Base-by-base conservation (phyloP, 2,888 invertebrate genomes). In the Sinodicranocentrus sp. region DNA sequence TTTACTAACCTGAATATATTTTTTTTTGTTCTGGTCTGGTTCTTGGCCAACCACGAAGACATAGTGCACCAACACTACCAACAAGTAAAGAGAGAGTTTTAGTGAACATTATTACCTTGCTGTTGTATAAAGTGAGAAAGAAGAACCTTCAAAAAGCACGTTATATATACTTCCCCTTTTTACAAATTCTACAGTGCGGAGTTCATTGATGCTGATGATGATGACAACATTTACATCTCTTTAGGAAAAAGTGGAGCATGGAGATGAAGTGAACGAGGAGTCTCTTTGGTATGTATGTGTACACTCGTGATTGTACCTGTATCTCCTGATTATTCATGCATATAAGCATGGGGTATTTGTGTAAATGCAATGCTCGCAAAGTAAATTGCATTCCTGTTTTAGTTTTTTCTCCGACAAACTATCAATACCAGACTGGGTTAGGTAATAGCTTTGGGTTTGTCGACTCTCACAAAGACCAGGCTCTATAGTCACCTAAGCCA, bases 181-280 rank as follows among this genome's bases (percentile, higher is more conserved):
- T 39, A 39, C 39, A 39, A 5, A 39, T 13, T 39, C 39, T 39
- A 39, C 15, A 54, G 39, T 39, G 39, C 13, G 39, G 39, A 33
- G 54, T 25, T 25, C 72, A 72, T 72, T 72, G 59, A 43, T 39
- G 39, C 39, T 72, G 72, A 72, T 72, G 72, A 72, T 59, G 43
- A 72, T 59, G 59, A 44, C 39, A 39, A 59, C 23, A 54, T 28
- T 71, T 70, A 54, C 39, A 71, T 54, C 54, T 71, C 54, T 71
- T 71, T 71, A 71, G 28, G n/a, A 68, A 52, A 71, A 71, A 26
- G 71, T 54, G 19, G 57, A 71, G 17, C 54, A 39, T 39, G 39
- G 5, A 5, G 39, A 5, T 39, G 39, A 39, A 13, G 39, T 5
- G 13, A 39, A 39, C 6, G 6, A 39, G n/a, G n/a, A 25, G 13